phyloP scores from a whole-genome alignment of 2,113 vertebrate species.

The Piaya cayana region DNA sequence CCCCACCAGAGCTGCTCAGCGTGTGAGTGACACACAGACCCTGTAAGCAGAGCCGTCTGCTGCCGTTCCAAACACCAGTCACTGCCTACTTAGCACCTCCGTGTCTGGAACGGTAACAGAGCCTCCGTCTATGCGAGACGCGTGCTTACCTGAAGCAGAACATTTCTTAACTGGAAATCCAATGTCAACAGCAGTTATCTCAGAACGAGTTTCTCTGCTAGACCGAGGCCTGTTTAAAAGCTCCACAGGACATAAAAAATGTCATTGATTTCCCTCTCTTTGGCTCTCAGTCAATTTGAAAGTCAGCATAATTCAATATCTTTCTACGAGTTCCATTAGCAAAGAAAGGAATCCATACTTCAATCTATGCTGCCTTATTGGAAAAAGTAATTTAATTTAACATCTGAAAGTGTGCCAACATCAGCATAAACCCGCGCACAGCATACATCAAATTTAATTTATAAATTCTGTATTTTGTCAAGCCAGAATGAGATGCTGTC shows the following conservation, averaged over 20 bases:
- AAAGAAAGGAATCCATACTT: conserved; percentile 55
- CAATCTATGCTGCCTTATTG: conserved; percentile 41
- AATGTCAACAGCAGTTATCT: background rate
- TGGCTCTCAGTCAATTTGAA: conserved; percentile 46
- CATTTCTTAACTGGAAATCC: conserved; percentile 1
- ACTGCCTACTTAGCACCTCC: background rate
- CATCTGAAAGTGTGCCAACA: conserved; percentile 60
- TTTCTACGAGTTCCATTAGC: conserved; percentile 56
- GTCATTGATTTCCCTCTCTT: conserved; percentile 57
- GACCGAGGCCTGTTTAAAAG: conserved; percentile 16
- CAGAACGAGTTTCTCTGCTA: background rate
- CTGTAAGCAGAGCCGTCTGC: background rate
- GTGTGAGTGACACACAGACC: background rate
- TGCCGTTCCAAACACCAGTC: background rate
- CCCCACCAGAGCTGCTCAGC: background rate
- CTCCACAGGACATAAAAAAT: conserved; percentile 45
- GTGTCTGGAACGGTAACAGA: background rate
- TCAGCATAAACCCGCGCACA: conserved; percentile 28
- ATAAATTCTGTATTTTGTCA: conserved; percentile 36
- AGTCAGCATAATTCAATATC: conserved; percentile 63
- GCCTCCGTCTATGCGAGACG: background rate
- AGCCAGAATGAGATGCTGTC: conserved; percentile 14
- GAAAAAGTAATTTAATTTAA: conserved; percentile 70
- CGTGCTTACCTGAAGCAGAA: background rate
- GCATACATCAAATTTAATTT: conserved; percentile 43